phyloP scores from a whole-genome alignment of 2,888 invertebrate genomes.

The Sarcophaga subvicina region DNA sequence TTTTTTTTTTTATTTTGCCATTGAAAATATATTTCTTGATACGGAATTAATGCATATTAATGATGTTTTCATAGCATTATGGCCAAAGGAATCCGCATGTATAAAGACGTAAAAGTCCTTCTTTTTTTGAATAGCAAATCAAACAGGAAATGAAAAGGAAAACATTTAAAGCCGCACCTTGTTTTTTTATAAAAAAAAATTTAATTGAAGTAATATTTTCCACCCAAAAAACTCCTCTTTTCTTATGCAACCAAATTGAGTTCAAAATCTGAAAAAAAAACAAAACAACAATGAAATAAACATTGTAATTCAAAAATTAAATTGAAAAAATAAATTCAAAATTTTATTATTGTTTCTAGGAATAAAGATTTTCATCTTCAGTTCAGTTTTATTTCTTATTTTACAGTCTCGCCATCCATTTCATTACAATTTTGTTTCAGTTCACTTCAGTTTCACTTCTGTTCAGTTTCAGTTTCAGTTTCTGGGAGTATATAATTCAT shows the following conservation, averaged over 20 bases:
- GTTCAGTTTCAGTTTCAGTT: conserved; percentile 23
- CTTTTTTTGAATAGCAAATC: background rate
- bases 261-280: background rate
- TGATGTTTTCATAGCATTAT: conserved; percentile 72
- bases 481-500: conserved; percentile 63
- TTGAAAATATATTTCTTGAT: conserved; percentile 76
- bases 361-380: conserved; percentile 60
- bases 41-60: conserved; percentile 82
- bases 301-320: background rate
- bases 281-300: background rate
- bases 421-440: conserved; percentile 12
- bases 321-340: conserved; percentile 57
- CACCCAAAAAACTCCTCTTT: background rate
- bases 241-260: background rate
- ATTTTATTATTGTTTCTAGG: conserved; percentile 64
- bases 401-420: background rate
- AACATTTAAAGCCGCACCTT: background rate
- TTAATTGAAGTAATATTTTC: background rate
- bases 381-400: background rate
- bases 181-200: background rate
- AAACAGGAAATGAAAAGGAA: conserved; percentile 36
- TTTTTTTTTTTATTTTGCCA: conserved; percentile 37
- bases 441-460: conserved; percentile 43
- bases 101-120: background rate
- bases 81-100: background rate